A percentile compares a stretch with the other conserved stretches of the same genome.
Conservation (phyloP, 2,888 invertebrate genomes). For the Hemicrepidius hirtus region DNA sequence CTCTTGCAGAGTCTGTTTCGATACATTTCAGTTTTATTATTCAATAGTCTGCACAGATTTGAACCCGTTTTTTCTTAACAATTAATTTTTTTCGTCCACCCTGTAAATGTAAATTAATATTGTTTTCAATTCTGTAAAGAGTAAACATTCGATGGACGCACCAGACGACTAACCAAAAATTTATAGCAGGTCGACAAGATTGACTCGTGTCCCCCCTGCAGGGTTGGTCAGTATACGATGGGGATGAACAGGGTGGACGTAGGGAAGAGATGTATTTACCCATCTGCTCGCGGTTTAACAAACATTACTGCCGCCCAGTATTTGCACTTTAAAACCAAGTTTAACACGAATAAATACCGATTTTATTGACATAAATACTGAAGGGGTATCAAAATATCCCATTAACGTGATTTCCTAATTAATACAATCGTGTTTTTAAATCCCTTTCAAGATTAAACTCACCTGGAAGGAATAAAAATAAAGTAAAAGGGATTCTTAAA, state of each 20-base stretch:
- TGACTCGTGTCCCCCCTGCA: constrained; percentile 52
- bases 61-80: too few relatives aligned
- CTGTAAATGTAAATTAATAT: too few relatives aligned
- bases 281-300: constrained; percentile 47
- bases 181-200: constrained; percentile 57
- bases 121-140: too few relatives aligned
- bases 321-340: constrained; percentile 46
- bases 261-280: constrained; percentile 47
- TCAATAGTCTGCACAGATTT: too few relatives aligned
- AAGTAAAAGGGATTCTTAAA: constrained; percentile 13
- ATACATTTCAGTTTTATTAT: too few relatives aligned
- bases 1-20: too few relatives aligned
- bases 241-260: constrained; percentile 42
- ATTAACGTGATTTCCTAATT: constrained; percentile 40
- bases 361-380: constrained; percentile 30
- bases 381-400: constrained; percentile 23
- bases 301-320: constrained; percentile 43
- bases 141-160: constrained; percentile 45
- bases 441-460: not conserved
- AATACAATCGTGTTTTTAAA: too few relatives aligned
- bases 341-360: constrained; percentile 31
- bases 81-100: too few relatives aligned
- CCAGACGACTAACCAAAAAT: constrained; percentile 50
- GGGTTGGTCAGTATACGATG: constrained; percentile 42
- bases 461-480: not conserved